Evolutionary conservation across 2,113 vertebrate genomes (phyloP).

Genomic region (Lophura nycthemera): DNA sequence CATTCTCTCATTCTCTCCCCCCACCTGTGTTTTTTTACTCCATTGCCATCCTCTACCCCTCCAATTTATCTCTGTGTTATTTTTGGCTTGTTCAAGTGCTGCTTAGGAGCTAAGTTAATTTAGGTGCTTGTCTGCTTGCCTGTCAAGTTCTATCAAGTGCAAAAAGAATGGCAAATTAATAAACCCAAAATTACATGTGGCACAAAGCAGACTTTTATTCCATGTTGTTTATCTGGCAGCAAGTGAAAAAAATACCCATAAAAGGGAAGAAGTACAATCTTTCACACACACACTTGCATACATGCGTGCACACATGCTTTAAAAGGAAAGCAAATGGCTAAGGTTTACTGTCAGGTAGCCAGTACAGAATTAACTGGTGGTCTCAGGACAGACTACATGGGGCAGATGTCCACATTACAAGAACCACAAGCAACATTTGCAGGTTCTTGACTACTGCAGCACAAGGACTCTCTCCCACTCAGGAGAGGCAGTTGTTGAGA

Average conservation of each 20-base stretch:
- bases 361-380: slow-evolving; percentile 31
- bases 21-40: neutral
- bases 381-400: slow-evolving; percentile 27
- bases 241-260: slow-evolving; percentile 42
- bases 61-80: slow-evolving; percentile 57
- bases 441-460: neutral
- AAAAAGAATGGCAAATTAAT: slow-evolving; percentile 65
- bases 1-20: neutral
- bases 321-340: neutral
- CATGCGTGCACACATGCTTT: neutral
- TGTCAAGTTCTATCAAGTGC: slow-evolving; percentile 48
- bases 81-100: slow-evolving; percentile 52
- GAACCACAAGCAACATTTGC: slow-evolving; percentile 8
- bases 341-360: neutral
- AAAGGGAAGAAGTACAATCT: neutral
- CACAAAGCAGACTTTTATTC: slow-evolving; percentile 16
- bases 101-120: slow-evolving; percentile 44
- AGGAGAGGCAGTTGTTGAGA: neutral
- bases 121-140: slow-evolving; percentile 47
- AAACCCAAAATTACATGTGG: slow-evolving; percentile 46
- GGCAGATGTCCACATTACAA: neutral
- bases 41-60: neutral
- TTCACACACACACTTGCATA: neutral
- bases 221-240: slow-evolving; percentile 27
- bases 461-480: fast-evolving